A percentile compares a stretch with the other conserved stretches of the same genome.
Conservation (phyloP, 2,797 vertebrate species). For the Sebastolobus alascanus region DNA sequence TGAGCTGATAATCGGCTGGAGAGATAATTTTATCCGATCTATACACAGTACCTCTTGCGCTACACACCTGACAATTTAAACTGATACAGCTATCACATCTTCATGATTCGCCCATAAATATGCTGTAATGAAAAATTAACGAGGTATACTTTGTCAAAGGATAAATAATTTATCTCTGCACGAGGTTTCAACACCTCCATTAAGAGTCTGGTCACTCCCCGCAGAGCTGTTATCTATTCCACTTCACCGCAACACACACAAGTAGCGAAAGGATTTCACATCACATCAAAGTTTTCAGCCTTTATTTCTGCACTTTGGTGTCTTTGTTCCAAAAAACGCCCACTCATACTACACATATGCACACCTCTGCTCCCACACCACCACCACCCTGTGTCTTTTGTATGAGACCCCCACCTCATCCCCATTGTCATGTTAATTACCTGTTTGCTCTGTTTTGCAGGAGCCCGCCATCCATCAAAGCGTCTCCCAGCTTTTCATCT, state of each 20-base stretch:
- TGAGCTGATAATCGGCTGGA: not conserved
- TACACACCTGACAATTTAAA: conserved; percentile 55
- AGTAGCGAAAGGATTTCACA: conserved; percentile 41
- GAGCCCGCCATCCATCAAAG: conserved; percentile 77
- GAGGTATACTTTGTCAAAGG: conserved; percentile 79
- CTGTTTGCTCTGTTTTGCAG: conserved; percentile 76
- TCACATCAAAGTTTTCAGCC: conserved; percentile 71
- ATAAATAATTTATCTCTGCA: conserved; percentile 78
- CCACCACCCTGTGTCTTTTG: conserved; percentile 69
- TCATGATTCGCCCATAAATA: conserved; percentile 74
- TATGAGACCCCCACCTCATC: conserved; percentile 70
- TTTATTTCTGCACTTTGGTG: conserved; percentile 58
- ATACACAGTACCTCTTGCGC: not conserved
- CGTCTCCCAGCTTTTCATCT: conserved; percentile 76
- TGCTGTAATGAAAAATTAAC: conserved; percentile 76
- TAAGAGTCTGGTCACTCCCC: conserved; percentile 72
- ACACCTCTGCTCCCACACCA: not conserved
- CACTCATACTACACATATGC: conserved; percentile 22
- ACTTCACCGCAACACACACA: conserved; percentile 6
- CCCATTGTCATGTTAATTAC: conserved; percentile 80
- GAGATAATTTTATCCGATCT: conserved; percentile 15
- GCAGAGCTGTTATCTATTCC: conserved; percentile 54
- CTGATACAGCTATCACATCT: conserved; percentile 54
- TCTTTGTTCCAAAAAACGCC: conserved; percentile 39
- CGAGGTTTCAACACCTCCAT: conserved; percentile 77